A percentile compares a stretch with the other conserved stretches of the same genome.
Evolutionary conservation across 2,888 invertebrate genomes (phyloP).

Genomic region (Dolichomitus sp.): DNA sequence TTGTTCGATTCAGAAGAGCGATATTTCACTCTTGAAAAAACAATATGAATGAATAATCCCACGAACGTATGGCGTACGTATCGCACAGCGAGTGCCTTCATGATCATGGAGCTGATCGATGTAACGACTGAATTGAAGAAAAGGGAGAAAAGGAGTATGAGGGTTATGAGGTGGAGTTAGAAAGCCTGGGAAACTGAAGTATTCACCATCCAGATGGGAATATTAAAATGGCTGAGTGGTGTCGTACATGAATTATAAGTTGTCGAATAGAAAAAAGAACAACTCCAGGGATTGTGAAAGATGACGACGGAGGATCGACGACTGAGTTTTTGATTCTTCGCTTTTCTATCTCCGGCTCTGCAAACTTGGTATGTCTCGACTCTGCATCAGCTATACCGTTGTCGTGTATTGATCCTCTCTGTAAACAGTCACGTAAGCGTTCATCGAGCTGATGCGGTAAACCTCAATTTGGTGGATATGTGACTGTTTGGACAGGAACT

Average conservation of each 20-base stretch:
- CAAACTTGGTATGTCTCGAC: constrained; percentile 12
- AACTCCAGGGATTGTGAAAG: constrained; percentile 8
- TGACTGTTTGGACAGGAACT: constrained; percentile 16
- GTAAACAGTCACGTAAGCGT: constrained; percentile 51
- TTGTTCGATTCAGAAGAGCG: constrained; percentile 41
- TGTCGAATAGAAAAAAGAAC: constrained; percentile 8
- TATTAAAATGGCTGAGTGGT: constrained; percentile 40
- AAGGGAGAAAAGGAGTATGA: background rate
- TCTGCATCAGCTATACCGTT: constrained; percentile 1
- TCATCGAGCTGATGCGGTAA: constrained; percentile 42
- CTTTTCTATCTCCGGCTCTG: background rate
- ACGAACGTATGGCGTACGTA: background rate
- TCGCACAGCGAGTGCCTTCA: background rate
- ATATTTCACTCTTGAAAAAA: constrained; percentile 67
- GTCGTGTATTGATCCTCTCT: constrained; percentile 11
- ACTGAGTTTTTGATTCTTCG: constrained; percentile 1
- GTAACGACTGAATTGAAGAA: background rate
- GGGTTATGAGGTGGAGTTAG: background rate
- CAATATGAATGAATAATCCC: constrained; percentile 48
- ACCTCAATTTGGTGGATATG: constrained; percentile 22
- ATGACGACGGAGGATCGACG: background rate
- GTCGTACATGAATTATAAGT: constrained; percentile 25
- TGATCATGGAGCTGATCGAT: background rate
- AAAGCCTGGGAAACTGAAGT: background rate
- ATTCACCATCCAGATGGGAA: constrained; percentile 32